Evolutionary conservation across 2,888 invertebrate species (phyloP), one percentile per base, ranked within the genome.

Genomic region (Rhagonycha fulva): DNA sequence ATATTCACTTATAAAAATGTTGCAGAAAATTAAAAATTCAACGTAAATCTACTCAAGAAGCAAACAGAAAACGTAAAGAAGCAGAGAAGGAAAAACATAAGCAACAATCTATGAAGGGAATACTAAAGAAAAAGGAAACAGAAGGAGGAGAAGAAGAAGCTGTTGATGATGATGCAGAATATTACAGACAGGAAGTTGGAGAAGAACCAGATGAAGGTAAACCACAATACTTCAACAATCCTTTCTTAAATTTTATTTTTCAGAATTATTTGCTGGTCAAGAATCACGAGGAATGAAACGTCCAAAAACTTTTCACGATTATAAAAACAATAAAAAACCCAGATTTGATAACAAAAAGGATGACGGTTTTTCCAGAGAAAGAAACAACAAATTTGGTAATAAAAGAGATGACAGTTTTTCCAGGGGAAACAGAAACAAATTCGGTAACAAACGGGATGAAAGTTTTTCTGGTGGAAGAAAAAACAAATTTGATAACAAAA

Each of bases 111-210:
- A 84, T 94, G 7, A 91, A 92, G 78, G 94, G 94, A 3, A 94
- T 94, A 87, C 90, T 91, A 84, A 90, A 91, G 83, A 82, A 83
- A 76, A 80, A 83, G n/a, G 89, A 90, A 82, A 88, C 82, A 67
- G 91, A 92, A 86, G 88, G 90, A 3, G 83, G 86, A 66, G 85
- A 86, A 76, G 89, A 88, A 79, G 87, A 85, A 72, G 87, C 86
- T 19, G 87, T 86, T 23, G 94, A 94, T 72, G 93, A 95, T 84
- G 96, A 97, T 88, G 92, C 91, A 0, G 93, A 94, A 79, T 97
- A 97, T 89, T 97, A 95, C 87, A 90, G 93, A 80, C 90, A 95
- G 81, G 97, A 96, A 90, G 95, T 97, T 23, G 97, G 97, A 32
- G 93, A 93, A 82, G 95, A 95, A 84, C 97, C 97, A 0, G 97